Evolutionary conservation across 1,140 invertebrate species (phyloP).

Genomic region (Panagrolaimus sp.): DNA sequence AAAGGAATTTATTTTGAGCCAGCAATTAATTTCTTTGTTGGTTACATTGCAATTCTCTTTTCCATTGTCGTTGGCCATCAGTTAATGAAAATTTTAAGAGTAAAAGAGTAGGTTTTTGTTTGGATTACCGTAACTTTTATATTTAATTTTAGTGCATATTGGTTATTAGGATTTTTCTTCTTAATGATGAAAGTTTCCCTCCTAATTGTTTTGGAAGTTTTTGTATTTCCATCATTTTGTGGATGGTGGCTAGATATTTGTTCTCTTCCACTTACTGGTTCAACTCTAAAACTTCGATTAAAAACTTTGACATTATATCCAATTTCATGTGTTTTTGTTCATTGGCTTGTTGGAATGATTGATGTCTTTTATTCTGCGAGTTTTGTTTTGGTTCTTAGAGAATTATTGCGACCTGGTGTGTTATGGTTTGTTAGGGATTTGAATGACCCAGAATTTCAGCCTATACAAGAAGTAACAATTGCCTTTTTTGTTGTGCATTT

Average conservation of each 20-base stretch:
- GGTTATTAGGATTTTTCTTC: constrained; percentile 85
- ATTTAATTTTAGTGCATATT: constrained; percentile 62
- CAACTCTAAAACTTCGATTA: constrained; percentile 66
- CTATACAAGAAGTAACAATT: constrained; percentile 64
- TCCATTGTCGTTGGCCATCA: constrained; percentile 76
- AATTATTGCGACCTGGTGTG: constrained; percentile 68
- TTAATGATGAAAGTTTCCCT: constrained; percentile 89
- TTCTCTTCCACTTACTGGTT: constrained; percentile 65
- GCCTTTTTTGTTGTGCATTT: constrained; percentile 22
- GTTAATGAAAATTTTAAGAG: constrained; percentile 66
- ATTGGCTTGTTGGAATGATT: constrained; percentile 98
- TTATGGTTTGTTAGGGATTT: constrained; percentile 70
- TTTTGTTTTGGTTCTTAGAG: constrained; percentile 83
- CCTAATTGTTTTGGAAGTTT: constrained; percentile 86
- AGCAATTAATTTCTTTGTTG: constrained; percentile 62
- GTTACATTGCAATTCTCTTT: constrained; percentile 83
- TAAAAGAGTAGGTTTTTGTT: constrained; percentile 66
- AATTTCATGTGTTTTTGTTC: constrained; percentile 92
- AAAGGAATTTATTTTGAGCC: constrained; percentile 69
- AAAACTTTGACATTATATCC: constrained; percentile 78
- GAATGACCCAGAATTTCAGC: constrained; percentile 98
- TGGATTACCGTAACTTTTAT: not conserved
- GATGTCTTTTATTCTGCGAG: constrained; percentile 99
- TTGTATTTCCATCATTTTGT: constrained; percentile 87
- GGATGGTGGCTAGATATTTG: constrained; percentile 99